Percentiles rank a stretch among this genome's conserved stretches.
Evolutionary conservation across 2,113 vertebrate genomes (phyloP).

Genomic region (Kryptolebias marmoratus): DNA sequence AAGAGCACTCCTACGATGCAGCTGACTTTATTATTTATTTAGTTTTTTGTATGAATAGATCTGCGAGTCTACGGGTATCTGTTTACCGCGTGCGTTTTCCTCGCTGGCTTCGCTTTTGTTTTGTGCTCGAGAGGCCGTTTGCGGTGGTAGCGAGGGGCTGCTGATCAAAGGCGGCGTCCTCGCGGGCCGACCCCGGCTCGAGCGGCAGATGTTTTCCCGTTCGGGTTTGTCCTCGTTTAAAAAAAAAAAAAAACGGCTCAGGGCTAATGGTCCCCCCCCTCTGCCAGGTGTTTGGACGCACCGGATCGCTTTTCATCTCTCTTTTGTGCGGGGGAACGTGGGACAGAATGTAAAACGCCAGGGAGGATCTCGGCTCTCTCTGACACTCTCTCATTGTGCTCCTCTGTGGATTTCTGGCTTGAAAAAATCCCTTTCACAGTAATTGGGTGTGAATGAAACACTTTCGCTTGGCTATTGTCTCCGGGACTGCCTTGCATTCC

Average conservation of each 20-base stretch:
- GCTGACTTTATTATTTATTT: background rate
- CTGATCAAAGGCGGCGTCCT: conserved; percentile 69
- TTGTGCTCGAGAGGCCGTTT: conserved; percentile 35
- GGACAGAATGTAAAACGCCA: conserved; percentile 50
- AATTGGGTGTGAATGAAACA: conserved; percentile 75
- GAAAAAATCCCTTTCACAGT: conserved; percentile 62
- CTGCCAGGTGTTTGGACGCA: conserved; percentile 44
- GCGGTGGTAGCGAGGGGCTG: conserved; percentile 41
- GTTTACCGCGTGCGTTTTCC: background rate
- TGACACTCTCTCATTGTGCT: conserved; percentile 63
- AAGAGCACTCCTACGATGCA: background rate
- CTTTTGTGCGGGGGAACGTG: conserved; percentile 58
- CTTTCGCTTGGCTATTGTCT: conserved; percentile 65
- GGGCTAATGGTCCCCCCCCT: conserved; percentile 55
- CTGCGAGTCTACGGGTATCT: background rate
- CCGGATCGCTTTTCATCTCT: conserved; percentile 62
- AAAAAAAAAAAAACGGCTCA: conserved; percentile 14
- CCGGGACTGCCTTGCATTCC: conserved; percentile 45
- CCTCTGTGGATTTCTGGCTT: conserved; percentile 57
- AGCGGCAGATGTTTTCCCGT: conserved; percentile 69
- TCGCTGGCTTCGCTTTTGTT: background rate
- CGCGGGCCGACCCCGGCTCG: conserved; percentile 39
- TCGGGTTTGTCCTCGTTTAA: conserved; percentile 70
- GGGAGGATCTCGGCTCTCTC: conserved; percentile 67
- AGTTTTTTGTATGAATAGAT: background rate